Base-by-base conservation (phyloP, 2,888 invertebrate species). In the Argyresthia goedartella region DNA sequence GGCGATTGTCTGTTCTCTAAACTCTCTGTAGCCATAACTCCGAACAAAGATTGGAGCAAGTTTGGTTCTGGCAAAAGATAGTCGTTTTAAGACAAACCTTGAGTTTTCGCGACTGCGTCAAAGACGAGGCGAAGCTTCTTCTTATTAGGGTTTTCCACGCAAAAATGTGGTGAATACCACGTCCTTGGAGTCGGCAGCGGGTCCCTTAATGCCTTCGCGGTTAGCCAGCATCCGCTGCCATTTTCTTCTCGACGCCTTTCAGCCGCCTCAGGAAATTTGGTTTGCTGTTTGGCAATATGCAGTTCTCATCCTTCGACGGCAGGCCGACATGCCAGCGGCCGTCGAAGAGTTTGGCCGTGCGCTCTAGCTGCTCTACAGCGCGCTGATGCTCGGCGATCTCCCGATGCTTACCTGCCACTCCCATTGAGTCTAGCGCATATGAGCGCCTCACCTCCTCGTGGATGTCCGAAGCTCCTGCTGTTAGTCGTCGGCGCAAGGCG, bases 71-170 rank as follows among this genome's bases (percentile, higher is more conserved):
- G n/a, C n/a, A n/a, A n/a, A n/a, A n/a, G n/a, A n/a, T n/a, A n/a
- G n/a, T n/a, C n/a, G n/a, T n/a, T n/a, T n/a, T n/a, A n/a, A n/a
- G n/a, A n/a, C n/a, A n/a, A n/a, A n/a, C n/a, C 53, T 8, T 60
- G 35, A 11, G 53, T 56, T 16, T 55, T 60, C 4, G 65, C 67
- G 1, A 67, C 67, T 4, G 69, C 69, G 55, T 71, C 69, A 46
- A 60, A 66, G 1, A n/a, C n/a, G n/a, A n/a, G n/a, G n/a, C n/a
- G n/a, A n/a, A n/a, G n/a, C n/a, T n/a, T n/a, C n/a, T n/a, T 53
- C 48, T 53, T 48, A 35, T 53, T 53, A 10, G 42, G 47, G 33
- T 53, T 53, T 8, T 53, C 47, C 11, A 53, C 53, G 1, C 50
- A 50, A 46, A 53, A 53, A 14, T 53, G 53, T 1, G 53, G 53